Percentiles rank a stretch among this genome's conserved stretches.
These are phyloP conservation scores for Hesperophylax magnus DNA, from an alignment of 1,140 invertebrate genomes.

Conservation along the genomic window DNA sequence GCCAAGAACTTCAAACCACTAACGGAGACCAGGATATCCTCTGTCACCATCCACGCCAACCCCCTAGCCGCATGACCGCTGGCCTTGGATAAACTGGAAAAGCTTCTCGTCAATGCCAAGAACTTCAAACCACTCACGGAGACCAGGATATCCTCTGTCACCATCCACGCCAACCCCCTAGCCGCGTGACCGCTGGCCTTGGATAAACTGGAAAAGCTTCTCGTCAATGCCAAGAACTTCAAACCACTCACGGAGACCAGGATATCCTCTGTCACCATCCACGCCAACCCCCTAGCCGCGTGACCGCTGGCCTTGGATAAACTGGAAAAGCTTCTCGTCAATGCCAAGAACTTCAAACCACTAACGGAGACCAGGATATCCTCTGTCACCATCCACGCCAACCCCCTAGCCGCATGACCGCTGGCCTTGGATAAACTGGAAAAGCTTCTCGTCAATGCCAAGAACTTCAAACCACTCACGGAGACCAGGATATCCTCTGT, in stretches of 20 bases:
- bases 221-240: conserved; percentile 94
- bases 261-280: conserved; percentile 92
- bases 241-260: conserved; percentile 87
- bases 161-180: conserved; percentile 97
- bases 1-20: conserved; percentile 92
- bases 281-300: conserved; percentile 94
- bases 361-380: too few relatives aligned
- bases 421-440: too few relatives aligned
- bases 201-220: conserved; percentile 96
- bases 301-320: too few relatives aligned
- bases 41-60: conserved; percentile 96
- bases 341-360: too few relatives aligned
- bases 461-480: too few relatives aligned
- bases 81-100: conserved; percentile 97
- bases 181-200: conserved; percentile 81
- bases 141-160: conserved; percentile 88
- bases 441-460: too few relatives aligned
- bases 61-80: conserved; percentile 82
- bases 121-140: conserved; percentile 90
- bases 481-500: too few relatives aligned
- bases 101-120: conserved; percentile 94
- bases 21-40: conserved; percentile 87
- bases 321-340: too few relatives aligned
- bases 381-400: too few relatives aligned
- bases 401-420: too few relatives aligned